Percentiles rank a stretch among this genome's conserved stretches.
Evolutionary conservation across 2,113 vertebrate genomes (phyloP).

Genomic region (Martes martes): DNA sequence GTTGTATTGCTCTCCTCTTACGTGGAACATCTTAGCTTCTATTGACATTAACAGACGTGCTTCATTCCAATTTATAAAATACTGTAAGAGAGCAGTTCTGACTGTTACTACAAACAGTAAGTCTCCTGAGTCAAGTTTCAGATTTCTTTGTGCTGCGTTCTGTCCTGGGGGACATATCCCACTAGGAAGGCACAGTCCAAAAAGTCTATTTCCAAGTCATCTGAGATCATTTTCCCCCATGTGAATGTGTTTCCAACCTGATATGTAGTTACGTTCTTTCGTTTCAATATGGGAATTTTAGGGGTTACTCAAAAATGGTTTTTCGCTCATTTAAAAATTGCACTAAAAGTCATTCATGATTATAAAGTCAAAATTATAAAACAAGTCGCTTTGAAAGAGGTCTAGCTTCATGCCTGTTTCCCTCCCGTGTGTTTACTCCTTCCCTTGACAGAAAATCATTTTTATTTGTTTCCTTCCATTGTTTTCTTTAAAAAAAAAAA

Average conservation of each 20-base stretch:
- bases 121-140: not conserved
- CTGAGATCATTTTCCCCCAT: not conserved
- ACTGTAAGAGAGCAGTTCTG: not conserved
- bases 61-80: not conserved
- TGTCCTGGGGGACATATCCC: not conserved
- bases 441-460: not conserved
- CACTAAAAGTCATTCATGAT: not conserved
- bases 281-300: not conserved
- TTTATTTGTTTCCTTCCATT: slow-evolving; percentile 18
- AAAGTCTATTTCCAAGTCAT: not conserved
- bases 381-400: not conserved
- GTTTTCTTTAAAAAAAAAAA: not conserved
- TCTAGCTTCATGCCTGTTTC: not conserved
- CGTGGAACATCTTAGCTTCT: not conserved
- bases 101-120: not conserved
- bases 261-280: not conserved
- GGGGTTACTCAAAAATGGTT: not conserved
- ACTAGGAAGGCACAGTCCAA: not conserved
- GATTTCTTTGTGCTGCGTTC: not conserved
- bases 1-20: not conserved
- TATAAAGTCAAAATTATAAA: slow-evolving; percentile 23
- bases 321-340: slow-evolving; percentile 16
- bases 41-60: not conserved
- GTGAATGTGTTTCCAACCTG: not conserved
- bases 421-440: not conserved